Evolutionary conservation across 2,797 vertebrate genomes (phyloP), one percentile per base, ranked within the genome.

Genomic region (Chelon labrosus): DNA sequence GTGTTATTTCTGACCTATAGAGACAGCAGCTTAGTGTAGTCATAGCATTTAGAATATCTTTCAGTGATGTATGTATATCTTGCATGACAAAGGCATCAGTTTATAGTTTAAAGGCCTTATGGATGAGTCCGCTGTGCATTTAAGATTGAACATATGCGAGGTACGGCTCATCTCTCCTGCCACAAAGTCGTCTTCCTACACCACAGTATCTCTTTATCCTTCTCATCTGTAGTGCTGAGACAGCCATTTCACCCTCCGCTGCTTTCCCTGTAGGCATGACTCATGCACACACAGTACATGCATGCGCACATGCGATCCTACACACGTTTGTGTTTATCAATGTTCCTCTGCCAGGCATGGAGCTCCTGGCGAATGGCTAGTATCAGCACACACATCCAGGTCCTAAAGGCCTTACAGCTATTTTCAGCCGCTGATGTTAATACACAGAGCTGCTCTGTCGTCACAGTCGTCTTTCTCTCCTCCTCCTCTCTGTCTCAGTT

Each of bases 371-470:
- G 13, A 84, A 89, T 93, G 91, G 81, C 81, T 83, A 75, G 73
- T 90, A 88, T 93, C 91, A 90, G 90, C 75, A 62, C 93, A 90
- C 91, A 89, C 75, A 82, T 87, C 22, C 42, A 70, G 51, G 79
- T 91, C 88, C 86, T 57, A 53, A 81, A 84, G 92, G 88, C 82
- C 64, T 88, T 75, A 71, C 73, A 78, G 70, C 66, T 89, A 89
- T 91, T 90, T 89, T 88, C 66, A 85, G 93, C 65, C 50, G 5
- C 44, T 85, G 58, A 74, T 90, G 95, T 95, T 93, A 91, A 92
- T 87, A 49, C 70, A 79, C 84, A 88, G n/a, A 49, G 16, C 55
- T 12, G 69, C 57, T 62, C 46, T 64, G 44, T 70, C 63, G 57
- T 11, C 50, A 65, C 55, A 62, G 62, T 61, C 3, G 14, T 67